Conservation (phyloP, 2,888 invertebrate species). For the Megalurothrips usitatus region DNA sequence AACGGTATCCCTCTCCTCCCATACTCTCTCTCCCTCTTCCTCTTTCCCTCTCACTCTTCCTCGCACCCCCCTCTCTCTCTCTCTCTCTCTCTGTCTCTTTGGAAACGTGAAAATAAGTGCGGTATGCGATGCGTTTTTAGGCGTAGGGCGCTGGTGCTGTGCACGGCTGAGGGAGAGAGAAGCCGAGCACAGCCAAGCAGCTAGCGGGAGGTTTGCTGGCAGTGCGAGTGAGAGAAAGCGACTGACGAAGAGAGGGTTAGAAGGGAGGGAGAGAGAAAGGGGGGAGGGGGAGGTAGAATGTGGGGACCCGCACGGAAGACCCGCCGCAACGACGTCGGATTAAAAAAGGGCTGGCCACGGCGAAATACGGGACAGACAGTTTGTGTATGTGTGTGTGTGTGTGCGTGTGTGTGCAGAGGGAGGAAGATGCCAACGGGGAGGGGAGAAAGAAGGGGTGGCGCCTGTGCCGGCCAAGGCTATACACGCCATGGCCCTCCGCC, state of each 20-base stretch:
- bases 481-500: background rate
- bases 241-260: too few species aligned
- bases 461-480: background rate
- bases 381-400: background rate
- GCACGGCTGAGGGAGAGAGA: too few species aligned
- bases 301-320: background rate
- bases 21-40: background rate
- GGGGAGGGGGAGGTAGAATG: too few species aligned
- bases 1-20: background rate
- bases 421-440: background rate
- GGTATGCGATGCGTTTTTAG: too few species aligned
- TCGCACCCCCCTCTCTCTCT: background rate
- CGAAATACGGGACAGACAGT: background rate
- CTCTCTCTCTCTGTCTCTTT: background rate
- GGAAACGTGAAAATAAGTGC: background rate
- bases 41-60: background rate
- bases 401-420: background rate
- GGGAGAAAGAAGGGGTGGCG: background rate
- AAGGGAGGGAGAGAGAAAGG: background rate
- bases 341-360: conserved; percentile 5
- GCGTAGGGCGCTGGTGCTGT: too few species aligned
- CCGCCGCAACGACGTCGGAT: background rate
- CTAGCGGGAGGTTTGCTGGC: background rate
- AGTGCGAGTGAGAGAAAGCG: background rate
- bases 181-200: too few species aligned